Evolutionary conservation across 35 echinoderm and acorn worm species (phyloP).

Genomic region (Eucidaris tribuloides): DNA sequence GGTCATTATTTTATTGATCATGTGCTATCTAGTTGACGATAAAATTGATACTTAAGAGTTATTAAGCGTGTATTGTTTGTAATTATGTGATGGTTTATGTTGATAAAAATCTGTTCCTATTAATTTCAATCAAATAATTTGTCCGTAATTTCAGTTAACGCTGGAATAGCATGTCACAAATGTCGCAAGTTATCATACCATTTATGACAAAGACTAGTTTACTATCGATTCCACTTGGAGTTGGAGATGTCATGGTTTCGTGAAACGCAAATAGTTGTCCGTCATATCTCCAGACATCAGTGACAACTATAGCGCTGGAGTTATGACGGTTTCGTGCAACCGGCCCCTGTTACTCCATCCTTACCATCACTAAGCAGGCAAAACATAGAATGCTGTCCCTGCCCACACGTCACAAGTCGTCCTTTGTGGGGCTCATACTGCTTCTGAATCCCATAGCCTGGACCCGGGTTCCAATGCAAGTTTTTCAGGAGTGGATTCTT

Average conservation of each 20-base stretch:
- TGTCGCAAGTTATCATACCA: neutral
- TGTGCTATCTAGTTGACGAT: too few species aligned
- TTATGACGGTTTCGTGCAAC: neutral
- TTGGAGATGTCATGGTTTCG: neutral
- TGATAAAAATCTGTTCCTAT: too few species aligned
- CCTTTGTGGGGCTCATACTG: slow-evolving; percentile 68
- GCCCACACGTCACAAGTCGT: slow-evolving; percentile 81
- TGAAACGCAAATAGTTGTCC: neutral
- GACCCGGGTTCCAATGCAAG: slow-evolving; percentile 53
- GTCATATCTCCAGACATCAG: neutral
- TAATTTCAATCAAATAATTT: too few species aligned
- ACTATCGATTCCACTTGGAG: neutral
- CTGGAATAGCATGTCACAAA: neutral
- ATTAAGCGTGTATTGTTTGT: too few species aligned
- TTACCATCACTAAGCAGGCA: slow-evolving; percentile 92
- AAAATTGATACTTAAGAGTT: too few species aligned
- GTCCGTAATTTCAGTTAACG: too few species aligned
- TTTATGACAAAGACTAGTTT: neutral
- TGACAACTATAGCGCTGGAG: neutral
- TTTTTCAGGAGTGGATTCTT: slow-evolving; percentile 31
- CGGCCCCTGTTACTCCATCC: neutral
- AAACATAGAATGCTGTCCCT: slow-evolving; percentile 25
- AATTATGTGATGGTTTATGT: too few species aligned
- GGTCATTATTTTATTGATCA: too few species aligned
- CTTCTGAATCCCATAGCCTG: slow-evolving; percentile 95